Conservation (phyloP, 1,140 invertebrate genomes). For the Bicyclus anynana region DNA sequence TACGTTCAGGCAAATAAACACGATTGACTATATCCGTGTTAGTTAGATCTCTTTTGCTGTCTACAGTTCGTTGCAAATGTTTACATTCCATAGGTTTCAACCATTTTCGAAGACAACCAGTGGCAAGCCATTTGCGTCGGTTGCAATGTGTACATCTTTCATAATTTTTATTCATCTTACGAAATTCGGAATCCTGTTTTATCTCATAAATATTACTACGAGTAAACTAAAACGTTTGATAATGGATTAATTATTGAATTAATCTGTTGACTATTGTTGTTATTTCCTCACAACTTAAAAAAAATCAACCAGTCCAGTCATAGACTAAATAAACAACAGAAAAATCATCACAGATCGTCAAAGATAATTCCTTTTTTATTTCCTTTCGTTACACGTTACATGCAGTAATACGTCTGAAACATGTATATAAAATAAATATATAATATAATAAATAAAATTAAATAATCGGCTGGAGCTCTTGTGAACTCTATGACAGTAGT, state of each 20-base stretch:
- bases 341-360: no score
- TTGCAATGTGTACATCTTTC: slow-evolving; percentile 69
- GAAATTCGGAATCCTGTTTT: background rate
- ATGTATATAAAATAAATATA: no score
- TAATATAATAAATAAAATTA: no score
- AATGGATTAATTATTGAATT: background rate
- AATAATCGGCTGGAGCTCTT: no score
- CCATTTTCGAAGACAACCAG: slow-evolving; percentile 69
- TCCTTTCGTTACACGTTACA: no score
- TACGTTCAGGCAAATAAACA: slow-evolving; percentile 59
- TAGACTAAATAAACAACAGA: no score
- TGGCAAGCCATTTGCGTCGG: slow-evolving; percentile 65
- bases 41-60: slow-evolving; percentile 64
- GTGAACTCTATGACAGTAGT: no score
- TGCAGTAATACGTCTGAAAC: no score
- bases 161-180: slow-evolving; percentile 66
- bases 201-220: background rate
- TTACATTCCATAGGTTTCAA: slow-evolving; percentile 73
- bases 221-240: no score
- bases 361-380: no score
- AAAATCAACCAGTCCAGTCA: no score
- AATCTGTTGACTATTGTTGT: background rate
- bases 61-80: slow-evolving; percentile 68
- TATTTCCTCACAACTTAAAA: no score
- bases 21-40: slow-evolving; percentile 62